phyloP scores from a whole-genome alignment of 2,113 vertebrate genomes.

The Gallinago jamesoni region DNA sequence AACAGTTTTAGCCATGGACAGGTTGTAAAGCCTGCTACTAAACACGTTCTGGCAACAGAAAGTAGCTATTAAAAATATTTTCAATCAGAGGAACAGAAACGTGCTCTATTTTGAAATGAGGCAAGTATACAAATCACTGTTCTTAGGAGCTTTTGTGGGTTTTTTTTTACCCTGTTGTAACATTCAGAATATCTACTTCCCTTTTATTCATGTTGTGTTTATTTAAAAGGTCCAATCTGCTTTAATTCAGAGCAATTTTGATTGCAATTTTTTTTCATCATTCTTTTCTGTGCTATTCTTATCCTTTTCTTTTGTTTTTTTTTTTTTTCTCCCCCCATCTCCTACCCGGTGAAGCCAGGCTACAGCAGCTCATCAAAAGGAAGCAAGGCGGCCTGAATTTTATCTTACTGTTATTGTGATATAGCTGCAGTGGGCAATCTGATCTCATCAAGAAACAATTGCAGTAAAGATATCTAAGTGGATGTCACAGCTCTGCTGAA shows the following conservation, averaged over 20 bases:
- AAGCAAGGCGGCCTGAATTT: conserved; percentile 31
- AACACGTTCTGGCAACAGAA: background rate
- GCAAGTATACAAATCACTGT: background rate
- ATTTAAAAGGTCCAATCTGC: conserved; percentile 54
- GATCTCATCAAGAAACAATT: conserved; percentile 65
- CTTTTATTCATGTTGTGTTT: conserved; percentile 42
- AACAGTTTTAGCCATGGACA: background rate
- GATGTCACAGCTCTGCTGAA: conserved; percentile 66
- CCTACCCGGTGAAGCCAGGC: background rate
- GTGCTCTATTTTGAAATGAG: conserved; percentile 18
- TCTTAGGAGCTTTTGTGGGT: background rate
- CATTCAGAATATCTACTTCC: background rate
- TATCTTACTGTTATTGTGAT: conserved; percentile 55
- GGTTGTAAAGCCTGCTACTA: background rate
- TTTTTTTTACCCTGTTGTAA: background rate
- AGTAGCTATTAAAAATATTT: conserved; percentile 32
- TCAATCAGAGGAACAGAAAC: conserved; percentile 1
- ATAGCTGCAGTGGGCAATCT: conserved; percentile 48
- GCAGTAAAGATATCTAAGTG: conserved; percentile 67
- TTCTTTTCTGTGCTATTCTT: conserved; percentile 31
- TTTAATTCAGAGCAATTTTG: conserved; percentile 52
- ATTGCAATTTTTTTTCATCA: conserved; percentile 2
- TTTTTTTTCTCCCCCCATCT: rapidly evolving
- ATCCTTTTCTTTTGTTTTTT: background rate
- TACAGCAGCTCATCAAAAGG: conserved; percentile 51